Evolutionary conservation across 2,797 vertebrate species (phyloP), one percentile per base, ranked within the genome.

Genomic region (Sebastes vulpes): DNA sequence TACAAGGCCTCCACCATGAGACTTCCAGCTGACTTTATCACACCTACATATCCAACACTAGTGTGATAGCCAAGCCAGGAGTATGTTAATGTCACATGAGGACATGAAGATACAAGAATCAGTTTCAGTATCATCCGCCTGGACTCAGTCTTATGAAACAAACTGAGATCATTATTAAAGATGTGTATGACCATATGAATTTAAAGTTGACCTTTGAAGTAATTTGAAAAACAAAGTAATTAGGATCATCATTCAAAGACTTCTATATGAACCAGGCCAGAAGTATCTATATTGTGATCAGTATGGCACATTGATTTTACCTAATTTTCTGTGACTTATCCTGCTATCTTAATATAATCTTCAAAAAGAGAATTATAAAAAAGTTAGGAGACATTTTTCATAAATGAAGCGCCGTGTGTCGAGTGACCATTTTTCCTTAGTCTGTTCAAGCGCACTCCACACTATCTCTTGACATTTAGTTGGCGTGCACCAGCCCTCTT

Each of bases 381-480:
- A 28, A 21, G 2, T 71, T 9, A 11, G 4, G n/a, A 68, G 25
- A 16, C 6, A 14, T 1, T 66, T 72, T 54, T 59, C 6, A 60
- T 21, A 69, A 31, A 75, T 28, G 1, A 68, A 16, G 8, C 4
- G 31, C 21, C 1, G 50, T 77, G 54, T 70, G 53, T 72, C 1
- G 0, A 64, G 53, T 3, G 16, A 74, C 31, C 2, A 52, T 38
- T 74, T 75, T 66, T 76, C 61, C 79, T 70, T 26, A 5, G 59
- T 66, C 38, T 42, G 65, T 80, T 38, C 11, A 21, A 76, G 60
- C 32, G 12, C 70, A 69, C 80, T 88, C 80, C 20, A 81, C 85
- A 78, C 88, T 93, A 92, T 95, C 95, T 91, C 87, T 66, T 96
- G 95, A 96, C 95, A 96, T 96, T 96, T 95, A 92, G 86, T 91